Evolutionary conservation across 2,113 vertebrate genomes (phyloP), one percentile per base, ranked within the genome.

Genomic region (Cebidichthys violaceus): DNA sequence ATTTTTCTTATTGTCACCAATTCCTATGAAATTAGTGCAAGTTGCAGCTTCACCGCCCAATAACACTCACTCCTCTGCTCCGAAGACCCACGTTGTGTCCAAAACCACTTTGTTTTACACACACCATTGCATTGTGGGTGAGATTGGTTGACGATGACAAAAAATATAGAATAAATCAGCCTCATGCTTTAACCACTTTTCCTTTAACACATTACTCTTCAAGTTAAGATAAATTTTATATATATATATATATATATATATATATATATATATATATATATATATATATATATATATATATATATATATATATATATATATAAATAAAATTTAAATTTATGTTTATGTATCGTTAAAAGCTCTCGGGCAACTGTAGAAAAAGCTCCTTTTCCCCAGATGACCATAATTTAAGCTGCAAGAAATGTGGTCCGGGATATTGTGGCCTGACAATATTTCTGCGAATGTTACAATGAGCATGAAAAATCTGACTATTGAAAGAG

Each of bases 361-460:
- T n/a, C n/a, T n/a, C n/a, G n/a, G n/a, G n/a, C n/a, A n/a, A n/a
- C n/a, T n/a, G n/a, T n/a, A n/a, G n/a, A n/a, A n/a, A n/a, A n/a
- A n/a, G n/a, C n/a, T n/a, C n/a, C n/a, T n/a, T 55, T 45, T 75
- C 29, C 41, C 15, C 35, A 43, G 4, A 41, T 52, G 27, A 66
- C 20, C 8, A 15, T 69, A 17, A 74, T 72, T 82, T 29, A 14
- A 62, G 50, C 45, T 65, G 64, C 29, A 2, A 66, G 9, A 70
- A 52, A 74, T 75, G 33, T 60, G 64, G 27, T 79, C 57, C 47
- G 64, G 35, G 50, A 27, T 57, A 4, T 9, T 47, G 66, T n/a
- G 71, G 68, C 27, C 45, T 31, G 15, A 27, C 45, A 22, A 7
- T 72, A 9, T 75, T 45, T 45, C 35, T 45, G 54, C 9, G 0